These are phyloP conservation scores for Dendronephthya gigantea DNA, from an alignment of 64 coral and sea anemone genomes.

Conservation along the genomic window DNA sequence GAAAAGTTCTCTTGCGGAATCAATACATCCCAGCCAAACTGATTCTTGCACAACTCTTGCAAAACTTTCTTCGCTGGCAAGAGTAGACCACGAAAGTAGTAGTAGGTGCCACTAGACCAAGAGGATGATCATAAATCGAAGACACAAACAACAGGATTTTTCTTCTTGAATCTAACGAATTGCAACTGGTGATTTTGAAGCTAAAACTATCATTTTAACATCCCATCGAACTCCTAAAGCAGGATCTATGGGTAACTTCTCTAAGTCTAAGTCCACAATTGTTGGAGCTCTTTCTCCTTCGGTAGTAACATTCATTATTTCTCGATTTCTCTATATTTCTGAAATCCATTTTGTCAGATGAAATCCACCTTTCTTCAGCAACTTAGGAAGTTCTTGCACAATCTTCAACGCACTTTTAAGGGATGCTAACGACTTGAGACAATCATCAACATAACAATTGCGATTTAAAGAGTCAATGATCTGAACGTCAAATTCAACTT, in stretches of 20 bases:
- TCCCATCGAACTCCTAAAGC: too few species aligned
- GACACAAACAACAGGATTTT: neutral
- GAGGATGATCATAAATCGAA: conserved; percentile 11
- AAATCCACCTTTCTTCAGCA: conserved; percentile 29
- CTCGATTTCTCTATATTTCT: too few species aligned
- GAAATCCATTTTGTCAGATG: too few species aligned
- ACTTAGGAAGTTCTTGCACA: neutral
- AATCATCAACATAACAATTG: neutral
- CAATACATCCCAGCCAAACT: conserved; percentile 7
- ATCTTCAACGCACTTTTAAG: neutral
- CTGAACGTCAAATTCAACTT: neutral
- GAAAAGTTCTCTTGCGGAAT: neutral
- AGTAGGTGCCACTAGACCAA: neutral
- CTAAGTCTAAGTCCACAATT: too few species aligned
- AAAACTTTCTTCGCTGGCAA: conserved; percentile 1
- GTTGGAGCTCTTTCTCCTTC: too few species aligned
- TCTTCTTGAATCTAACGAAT: neutral
- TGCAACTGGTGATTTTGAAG: neutral
- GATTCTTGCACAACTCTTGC: neutral
- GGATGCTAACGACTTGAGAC: neutral
- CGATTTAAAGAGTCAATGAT: neutral
- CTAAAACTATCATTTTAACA: too few species aligned
- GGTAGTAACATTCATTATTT: too few species aligned
- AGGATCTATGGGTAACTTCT: too few species aligned
- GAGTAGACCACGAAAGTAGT: too few species aligned